phyloP scores from a whole-genome alignment of 2,113 vertebrate species.

The Plecturocebus donacophilus region DNA sequence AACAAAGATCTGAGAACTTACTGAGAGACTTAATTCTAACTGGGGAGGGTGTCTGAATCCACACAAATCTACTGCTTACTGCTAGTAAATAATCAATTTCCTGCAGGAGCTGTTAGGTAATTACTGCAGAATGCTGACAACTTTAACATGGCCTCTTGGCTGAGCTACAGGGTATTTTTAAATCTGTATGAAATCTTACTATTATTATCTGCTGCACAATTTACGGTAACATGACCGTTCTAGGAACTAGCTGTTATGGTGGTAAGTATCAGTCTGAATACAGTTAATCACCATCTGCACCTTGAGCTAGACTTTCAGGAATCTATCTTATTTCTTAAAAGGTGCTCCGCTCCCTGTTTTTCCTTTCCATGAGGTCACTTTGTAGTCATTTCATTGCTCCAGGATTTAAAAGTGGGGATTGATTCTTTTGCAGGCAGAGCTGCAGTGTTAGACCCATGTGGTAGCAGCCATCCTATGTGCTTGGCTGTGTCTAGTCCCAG shows the following conservation, averaged over 20 bases:
- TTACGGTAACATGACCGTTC: conserved; percentile 80
- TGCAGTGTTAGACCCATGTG: background rate
- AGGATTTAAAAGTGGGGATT: conserved; percentile 19
- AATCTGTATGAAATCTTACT: conserved; percentile 80
- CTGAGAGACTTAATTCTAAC: conserved; percentile 68
- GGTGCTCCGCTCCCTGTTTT: conserved; percentile 42
- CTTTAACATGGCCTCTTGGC: conserved; percentile 74
- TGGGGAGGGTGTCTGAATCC: conserved; percentile 68
- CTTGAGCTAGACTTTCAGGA: conserved; percentile 75
- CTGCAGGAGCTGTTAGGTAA: conserved; percentile 74
- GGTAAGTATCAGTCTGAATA: conserved; percentile 81
- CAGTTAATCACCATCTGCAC: conserved; percentile 83
- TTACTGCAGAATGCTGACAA: conserved; percentile 77
- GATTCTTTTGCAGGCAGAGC: background rate
- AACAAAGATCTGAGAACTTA: conserved; percentile 63
- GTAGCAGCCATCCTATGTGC: background rate
- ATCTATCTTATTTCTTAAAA: conserved; percentile 78
- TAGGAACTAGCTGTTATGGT: conserved; percentile 80
- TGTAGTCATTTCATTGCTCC: background rate
- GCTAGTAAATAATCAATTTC: conserved; percentile 73
- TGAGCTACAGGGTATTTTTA: conserved; percentile 74
- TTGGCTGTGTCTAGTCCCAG: background rate
- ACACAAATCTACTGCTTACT: conserved; percentile 76
- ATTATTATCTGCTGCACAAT: conserved; percentile 80
- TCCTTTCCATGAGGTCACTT: conserved; percentile 68